Conservation (phyloP, 2,797 vertebrate genomes). For the Gallinago solitaria region DNA sequence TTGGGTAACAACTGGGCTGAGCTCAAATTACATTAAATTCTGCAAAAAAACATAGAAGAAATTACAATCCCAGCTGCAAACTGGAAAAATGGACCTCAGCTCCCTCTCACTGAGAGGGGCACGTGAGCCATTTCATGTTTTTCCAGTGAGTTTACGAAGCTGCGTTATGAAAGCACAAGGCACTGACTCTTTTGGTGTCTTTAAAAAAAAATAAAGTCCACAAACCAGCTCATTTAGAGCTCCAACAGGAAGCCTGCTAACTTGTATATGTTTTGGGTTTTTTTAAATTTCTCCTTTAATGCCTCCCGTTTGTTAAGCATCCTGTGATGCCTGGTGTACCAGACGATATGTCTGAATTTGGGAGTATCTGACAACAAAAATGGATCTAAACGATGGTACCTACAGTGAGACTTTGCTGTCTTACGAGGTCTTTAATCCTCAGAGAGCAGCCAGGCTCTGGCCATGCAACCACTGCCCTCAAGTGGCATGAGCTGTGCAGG, state of each 20-base stretch:
- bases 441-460: background rate
- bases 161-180: background rate
- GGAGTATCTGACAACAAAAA: background rate
- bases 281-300: background rate
- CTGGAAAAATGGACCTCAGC: background rate
- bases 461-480: slow-evolving; percentile 8
- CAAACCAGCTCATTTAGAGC: background rate
- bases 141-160: background rate
- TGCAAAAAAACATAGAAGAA: background rate
- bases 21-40: background rate
- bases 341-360: background rate
- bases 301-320: background rate
- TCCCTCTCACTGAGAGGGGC: background rate
- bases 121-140: background rate
- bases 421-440: background rate
- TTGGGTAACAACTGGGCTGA: background rate
- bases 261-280: rapidly evolving
- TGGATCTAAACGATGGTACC: rapidly evolving
- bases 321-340: too few species aligned
- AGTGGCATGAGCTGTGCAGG: background rate
- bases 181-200: background rate
- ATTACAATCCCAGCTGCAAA: background rate
- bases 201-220: background rate
- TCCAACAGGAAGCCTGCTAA: background rate
- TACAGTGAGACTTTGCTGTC: background rate